Percentiles rank a stretch among this genome's conserved stretches.
phyloP scores from a whole-genome alignment of 1,140 invertebrate genomes.

The Drosophila prosaltans region DNA sequence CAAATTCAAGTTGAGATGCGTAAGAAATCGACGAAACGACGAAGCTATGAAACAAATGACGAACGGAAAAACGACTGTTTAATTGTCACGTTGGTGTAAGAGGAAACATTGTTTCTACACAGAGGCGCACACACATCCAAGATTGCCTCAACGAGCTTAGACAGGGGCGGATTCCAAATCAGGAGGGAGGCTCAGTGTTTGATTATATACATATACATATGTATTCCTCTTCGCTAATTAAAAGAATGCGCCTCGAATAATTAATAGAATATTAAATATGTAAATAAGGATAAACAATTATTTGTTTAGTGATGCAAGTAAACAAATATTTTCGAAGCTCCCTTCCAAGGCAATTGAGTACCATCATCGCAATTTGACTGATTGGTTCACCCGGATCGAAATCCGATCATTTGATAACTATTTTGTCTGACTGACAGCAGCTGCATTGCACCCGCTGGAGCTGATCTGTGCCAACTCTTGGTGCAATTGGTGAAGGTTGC shows the following conservation, averaged over 20 bases:
- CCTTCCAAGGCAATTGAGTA: too few species aligned
- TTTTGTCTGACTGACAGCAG: slow-evolving; percentile 12
- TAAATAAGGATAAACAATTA: too few species aligned
- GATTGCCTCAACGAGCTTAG: too few species aligned
- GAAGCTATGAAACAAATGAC: slow-evolving; percentile 10
- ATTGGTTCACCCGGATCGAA: neutral
- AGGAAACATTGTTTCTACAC: slow-evolving; percentile 15
- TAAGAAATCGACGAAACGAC: slow-evolving; percentile 29
- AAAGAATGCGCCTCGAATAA: too few species aligned
- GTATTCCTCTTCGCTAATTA: too few species aligned
- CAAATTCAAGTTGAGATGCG: slow-evolving; percentile 63
- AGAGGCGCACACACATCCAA: too few species aligned
- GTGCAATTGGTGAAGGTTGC: slow-evolving; percentile 14
- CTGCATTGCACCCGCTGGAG: slow-evolving; percentile 18
- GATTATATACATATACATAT: too few species aligned
- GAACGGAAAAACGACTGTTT: slow-evolving; percentile 15
- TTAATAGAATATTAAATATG: too few species aligned
- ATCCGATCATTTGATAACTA: slow-evolving; percentile 20
- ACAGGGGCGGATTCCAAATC: too few species aligned
- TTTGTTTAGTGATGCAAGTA: too few species aligned
- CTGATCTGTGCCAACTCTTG: neutral
- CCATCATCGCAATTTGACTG: neutral
- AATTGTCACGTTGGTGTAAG: slow-evolving; percentile 28
- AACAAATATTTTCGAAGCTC: too few species aligned
- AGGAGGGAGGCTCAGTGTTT: too few species aligned